These are phyloP conservation scores for Himalopsyche phryganea DNA, from an alignment of 1,140 invertebrate genomes.

Conservation along the genomic window DNA sequence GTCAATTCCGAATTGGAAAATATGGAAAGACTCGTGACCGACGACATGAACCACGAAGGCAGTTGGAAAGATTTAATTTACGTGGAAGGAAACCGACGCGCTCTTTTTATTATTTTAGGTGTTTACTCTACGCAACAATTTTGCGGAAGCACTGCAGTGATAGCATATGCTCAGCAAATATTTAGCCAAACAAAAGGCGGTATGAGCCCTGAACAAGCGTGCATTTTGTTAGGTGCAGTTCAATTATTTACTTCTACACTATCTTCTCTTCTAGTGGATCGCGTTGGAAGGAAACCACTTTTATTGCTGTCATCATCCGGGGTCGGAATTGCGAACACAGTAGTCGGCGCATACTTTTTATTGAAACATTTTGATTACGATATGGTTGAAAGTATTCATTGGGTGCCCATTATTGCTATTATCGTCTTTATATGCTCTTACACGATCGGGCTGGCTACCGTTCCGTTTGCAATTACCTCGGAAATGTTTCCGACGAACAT, in stretches of 20 bases:
- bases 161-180: constrained; percentile 72
- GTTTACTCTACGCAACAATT: constrained; percentile 73
- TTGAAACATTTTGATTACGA: constrained; percentile 47
- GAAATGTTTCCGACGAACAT: constrained; percentile 71
- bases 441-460: constrained; percentile 66
- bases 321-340: constrained; percentile 52
- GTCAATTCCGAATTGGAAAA: constrained; percentile 60
- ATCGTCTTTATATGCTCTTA: constrained; percentile 69
- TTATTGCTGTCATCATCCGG: constrained; percentile 59
- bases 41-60: constrained; percentile 53
- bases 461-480: constrained; percentile 69
- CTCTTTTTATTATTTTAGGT: constrained; percentile 60
- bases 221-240: constrained; percentile 64
- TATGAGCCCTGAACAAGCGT: constrained; percentile 49
- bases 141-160: constrained; percentile 71
- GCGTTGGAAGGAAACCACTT: constrained; percentile 65
- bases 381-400: constrained; percentile 45
- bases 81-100: constrained; percentile 59
- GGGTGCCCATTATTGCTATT: constrained; percentile 64
- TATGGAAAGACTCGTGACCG: constrained; percentile 57
- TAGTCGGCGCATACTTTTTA: constrained; percentile 62
- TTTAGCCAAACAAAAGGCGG: constrained; percentile 56
- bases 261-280: constrained; percentile 67
- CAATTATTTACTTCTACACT: constrained; percentile 63
- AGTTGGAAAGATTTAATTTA: constrained; percentile 57